phyloP scores from a whole-genome alignment of 2,113 vertebrate species.

The Monopterus albus region DNA sequence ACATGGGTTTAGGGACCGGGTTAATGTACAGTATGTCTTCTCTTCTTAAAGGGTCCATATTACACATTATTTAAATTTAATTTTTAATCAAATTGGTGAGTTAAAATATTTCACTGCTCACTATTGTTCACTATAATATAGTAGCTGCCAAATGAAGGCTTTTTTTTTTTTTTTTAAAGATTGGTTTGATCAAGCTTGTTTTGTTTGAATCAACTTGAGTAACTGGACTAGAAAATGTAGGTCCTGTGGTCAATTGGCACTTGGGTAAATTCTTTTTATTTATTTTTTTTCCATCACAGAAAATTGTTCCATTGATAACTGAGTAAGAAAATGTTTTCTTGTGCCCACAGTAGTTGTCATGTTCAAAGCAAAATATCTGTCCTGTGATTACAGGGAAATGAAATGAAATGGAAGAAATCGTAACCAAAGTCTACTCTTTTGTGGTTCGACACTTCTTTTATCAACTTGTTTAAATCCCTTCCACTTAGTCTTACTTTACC shows the following conservation, averaged over 20 bases:
- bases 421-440: slow-evolving; percentile 41
- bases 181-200: slow-evolving; percentile 10
- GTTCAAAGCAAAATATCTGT: slow-evolving; percentile 10
- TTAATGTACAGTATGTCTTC: slow-evolving; percentile 46
- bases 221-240: neutral
- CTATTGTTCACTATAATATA: too few relatives aligned
- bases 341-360: neutral
- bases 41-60: slow-evolving; percentile 66
- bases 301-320: too few relatives aligned
- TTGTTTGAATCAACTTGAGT: slow-evolving; percentile 4
- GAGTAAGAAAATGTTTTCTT: neutral
- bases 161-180: neutral
- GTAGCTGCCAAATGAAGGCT: slow-evolving; percentile 71
- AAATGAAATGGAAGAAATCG: slow-evolving; percentile 15
- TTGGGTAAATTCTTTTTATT: too few relatives aligned
- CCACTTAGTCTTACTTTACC: slow-evolving; percentile 28
- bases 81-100: slow-evolving; percentile 62
- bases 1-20: slow-evolving; percentile 28
- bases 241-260: too few relatives aligned
- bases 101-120: slow-evolving; percentile 57
- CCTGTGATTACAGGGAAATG: neutral
- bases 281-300: too few relatives aligned
- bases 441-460: slow-evolving; percentile 23
- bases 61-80: slow-evolving; percentile 64
- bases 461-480: slow-evolving; percentile 38